phyloP scores from a whole-genome alignment of 2,888 invertebrate genomes.

The Sesia bembeciformis region DNA sequence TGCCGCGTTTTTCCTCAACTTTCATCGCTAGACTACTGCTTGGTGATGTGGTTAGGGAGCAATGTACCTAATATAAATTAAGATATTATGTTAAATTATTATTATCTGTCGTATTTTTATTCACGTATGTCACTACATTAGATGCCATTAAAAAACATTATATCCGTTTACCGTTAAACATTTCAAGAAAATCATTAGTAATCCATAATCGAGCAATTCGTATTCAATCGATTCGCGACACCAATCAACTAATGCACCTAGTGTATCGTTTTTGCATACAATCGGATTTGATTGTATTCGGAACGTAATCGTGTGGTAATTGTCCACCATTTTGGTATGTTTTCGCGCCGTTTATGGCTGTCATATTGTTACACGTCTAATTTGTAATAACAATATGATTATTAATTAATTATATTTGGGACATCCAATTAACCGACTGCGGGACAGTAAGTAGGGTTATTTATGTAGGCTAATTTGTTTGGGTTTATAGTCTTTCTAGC shows the following conservation, averaged over 20 bases:
- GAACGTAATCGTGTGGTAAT: constrained; percentile 39
- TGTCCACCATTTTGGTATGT: constrained; percentile 48
- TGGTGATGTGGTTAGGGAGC: too few species aligned
- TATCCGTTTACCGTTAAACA: constrained; percentile 16
- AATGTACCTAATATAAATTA: too few species aligned
- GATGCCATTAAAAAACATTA: neutral
- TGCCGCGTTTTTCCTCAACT: too few species aligned
- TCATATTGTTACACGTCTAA: constrained; percentile 32
- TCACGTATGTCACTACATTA: too few species aligned
- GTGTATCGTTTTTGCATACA: constrained; percentile 40
- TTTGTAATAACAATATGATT: constrained; percentile 36
- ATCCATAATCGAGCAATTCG: constrained; percentile 16
- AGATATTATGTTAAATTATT: too few species aligned
- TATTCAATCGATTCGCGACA: constrained; percentile 16
- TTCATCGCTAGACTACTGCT: too few species aligned
- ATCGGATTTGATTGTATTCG: constrained; percentile 29
- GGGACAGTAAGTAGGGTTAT: too few species aligned
- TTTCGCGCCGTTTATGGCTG: constrained; percentile 33
- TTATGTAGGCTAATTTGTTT: too few species aligned
- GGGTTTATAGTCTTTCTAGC: too few species aligned
- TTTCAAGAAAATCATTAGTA: constrained; percentile 15
- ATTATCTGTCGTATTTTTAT: too few species aligned
- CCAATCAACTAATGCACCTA: constrained; percentile 25
- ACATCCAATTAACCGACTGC: too few species aligned
- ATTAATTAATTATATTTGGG: too few species aligned